Evolutionary conservation across 2,797 vertebrate species (phyloP), one percentile per base, ranked within the genome.

Genomic region (Malurus leucopterus): DNA sequence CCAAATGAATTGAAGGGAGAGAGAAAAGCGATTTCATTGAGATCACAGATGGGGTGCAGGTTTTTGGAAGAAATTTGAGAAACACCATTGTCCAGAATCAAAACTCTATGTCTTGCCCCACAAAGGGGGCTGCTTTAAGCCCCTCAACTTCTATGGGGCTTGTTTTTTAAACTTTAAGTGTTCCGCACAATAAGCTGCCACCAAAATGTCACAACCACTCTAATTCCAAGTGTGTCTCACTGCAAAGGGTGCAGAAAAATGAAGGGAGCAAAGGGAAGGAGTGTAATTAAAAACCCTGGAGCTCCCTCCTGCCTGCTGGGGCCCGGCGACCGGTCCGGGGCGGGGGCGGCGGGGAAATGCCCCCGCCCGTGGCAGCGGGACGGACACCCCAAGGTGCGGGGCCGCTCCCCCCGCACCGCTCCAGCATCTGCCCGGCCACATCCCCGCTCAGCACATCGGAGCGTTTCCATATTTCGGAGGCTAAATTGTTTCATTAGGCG

Each of bases 81-180:
- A 99, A 99, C 98, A 98, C 98, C 96, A 98, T 99, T 99, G 98
- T 99, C 97, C 98, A 96, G 98, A 98, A 99, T 98, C 98, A 98
- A 99, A 99, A 99, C 98, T 98, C 98, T 98, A 98, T 98, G 98
- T 98, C 98, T 98, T 98, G 95, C 95, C 96, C 96, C 95, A 98
- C 98, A 99, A 98, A 98, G 97, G 98, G 91, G 95, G 96, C 96
- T 96, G 97, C 98, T 98, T 98, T 98, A 98, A 98, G 98, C 98
- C 96, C 94, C 96, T 96, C 98, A 97, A 98, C 98, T 98, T 98
- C 98, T 98, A 98, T 98, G 97, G 98, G 97, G 96, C 98, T 98
- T 99, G 98, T 99, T 99, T 99, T 98, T 98, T 98, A 98, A 99
- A 99, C 98, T 99, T 98, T 98, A 98, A 98, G 98, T 98, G 98